Evolutionary conservation across 2,888 invertebrate species (phyloP).

Genomic region (Lycocerus yunnanus): DNA sequence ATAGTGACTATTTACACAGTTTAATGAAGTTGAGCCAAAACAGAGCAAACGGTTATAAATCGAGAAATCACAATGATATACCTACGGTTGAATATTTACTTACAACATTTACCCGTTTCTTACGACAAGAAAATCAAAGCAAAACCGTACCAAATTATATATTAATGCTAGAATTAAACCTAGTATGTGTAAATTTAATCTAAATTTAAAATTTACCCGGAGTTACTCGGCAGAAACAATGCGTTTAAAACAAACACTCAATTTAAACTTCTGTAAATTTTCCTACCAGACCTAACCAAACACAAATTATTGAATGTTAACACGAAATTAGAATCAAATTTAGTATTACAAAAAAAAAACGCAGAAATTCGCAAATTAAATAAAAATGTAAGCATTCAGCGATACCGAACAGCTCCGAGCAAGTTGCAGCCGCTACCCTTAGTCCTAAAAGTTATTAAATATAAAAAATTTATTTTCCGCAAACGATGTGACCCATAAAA

Average conservation of each 20-base stretch:
- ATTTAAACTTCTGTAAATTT: background rate
- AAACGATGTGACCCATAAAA: background rate
- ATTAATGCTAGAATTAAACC: background rate
- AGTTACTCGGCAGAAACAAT: background rate
- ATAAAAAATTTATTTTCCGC: background rate
- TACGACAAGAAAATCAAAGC: background rate
- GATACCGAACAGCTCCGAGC: background rate
- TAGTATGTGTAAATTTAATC: background rate
- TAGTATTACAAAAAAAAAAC: background rate
- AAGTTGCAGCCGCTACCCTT: background rate
- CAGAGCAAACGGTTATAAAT: constrained; percentile 12
- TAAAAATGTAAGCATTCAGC: background rate
- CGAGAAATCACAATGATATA: constrained; percentile 19
- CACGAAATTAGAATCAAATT: background rate
- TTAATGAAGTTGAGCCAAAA: constrained; percentile 22
- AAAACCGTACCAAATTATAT: background rate
- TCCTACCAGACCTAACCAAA: background rate
- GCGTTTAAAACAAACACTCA: background rate
- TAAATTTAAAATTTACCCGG: background rate
- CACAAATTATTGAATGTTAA: background rate
- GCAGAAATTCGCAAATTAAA: background rate
- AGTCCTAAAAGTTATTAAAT: background rate
- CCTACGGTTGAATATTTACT: constrained; percentile 8
- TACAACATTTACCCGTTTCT: background rate
- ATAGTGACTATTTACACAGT: constrained; percentile 18